Evolutionary conservation across 1,140 invertebrate genomes (phyloP), one percentile per base, ranked within the genome.

Genomic region (Cardiocondyla obscurior): DNA sequence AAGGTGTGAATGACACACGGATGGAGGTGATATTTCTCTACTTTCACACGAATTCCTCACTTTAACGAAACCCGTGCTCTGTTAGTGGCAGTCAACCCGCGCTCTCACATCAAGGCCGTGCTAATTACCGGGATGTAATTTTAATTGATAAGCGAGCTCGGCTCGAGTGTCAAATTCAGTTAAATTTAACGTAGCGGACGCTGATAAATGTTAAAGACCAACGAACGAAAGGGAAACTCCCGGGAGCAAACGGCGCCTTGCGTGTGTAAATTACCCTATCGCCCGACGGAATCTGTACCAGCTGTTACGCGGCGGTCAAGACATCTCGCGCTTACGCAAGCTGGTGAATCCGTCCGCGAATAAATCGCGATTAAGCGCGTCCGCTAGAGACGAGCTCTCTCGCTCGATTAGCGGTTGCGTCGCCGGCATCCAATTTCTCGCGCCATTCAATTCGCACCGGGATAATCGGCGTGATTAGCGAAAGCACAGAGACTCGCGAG

Each of bases 1-100:
- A 42, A 6, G 3, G 7, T 28, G 25, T 33, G 14, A 22, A 22
- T 36, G 1, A 1, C 65, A 3, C 12, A 33, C 36, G 77, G 36
- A 57, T 39, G 12, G 22, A 62, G 28, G 5, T 64, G n/a, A 76
- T 44, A 86, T 79, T 83, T 86, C 58, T 86, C 72, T 46, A 79
- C 85, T 87, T 87, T 86, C 84, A 73, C 84, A 19, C 49, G 42
- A 33, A n/a, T n/a, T n/a, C n/a, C n/a, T n/a, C n/a, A n/a, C n/a
- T n/a, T n/a, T 58, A 62, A 76, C 44, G 44, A 57, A 25, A 60
- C 83, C 74, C 62, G 49, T 70, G 79, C 30, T 70, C 25, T 3
- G 33, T 22, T 67, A 81, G 58, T 49, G 76, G 69, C 73, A 28
- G 53, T 51, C 83, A 74, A 69, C 74, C 16, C 8, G 42, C 36